Base-by-base conservation (phyloP, 2,797 vertebrate genomes). In the Danionella dracula region DNA sequence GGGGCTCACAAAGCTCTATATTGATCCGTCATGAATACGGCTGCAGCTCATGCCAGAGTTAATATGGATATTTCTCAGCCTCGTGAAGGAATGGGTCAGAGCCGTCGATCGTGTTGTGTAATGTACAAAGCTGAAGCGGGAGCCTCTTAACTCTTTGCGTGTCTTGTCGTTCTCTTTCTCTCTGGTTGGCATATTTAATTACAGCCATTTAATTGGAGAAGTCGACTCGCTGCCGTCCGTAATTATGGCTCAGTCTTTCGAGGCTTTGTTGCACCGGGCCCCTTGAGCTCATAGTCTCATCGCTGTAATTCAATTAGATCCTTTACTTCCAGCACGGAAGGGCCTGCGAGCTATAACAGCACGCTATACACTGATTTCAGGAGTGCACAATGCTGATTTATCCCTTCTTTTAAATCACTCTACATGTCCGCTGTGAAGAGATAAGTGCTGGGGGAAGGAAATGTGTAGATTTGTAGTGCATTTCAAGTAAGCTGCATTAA, bases 221-320 rank as follows among this genome's bases (percentile, higher is more conserved):
- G 60, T 58, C 61, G 40, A 74, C 60, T 69, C 62, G 17, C 27
- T 66, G 54, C 46, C 45, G 20, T 72, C 59, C 55, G 20, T 77
- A 80, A 80, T 82, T 75, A 76, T 63, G 50, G 72, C 62, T 61
- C 46, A 42, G 63, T 68, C 70, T 75, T 73, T 72, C 11, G 68
- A 63, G 70, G 66, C 53, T 45, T 44, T 29, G 42, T 61, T 58
- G 63, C 56, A 51, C 62, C 45, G 41, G 61, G 56, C 70, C 71
- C 66, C 54, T 57, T 41, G 50, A 72, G 64, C 66, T 51, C 62
- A 44, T 65, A 57, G 70, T 46, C 46, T 46, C 66, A 15, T 21
- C 5, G 27, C 53, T 11, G 32, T 76, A 77, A 78, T 79, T 77
- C 61, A 79, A 81, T 81, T 77, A 79, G 65, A 66, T 40, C 38